Evolutionary conservation across 2,113 vertebrate species (phyloP).

Genomic region (Chiloscyllium plagiosum): DNA sequence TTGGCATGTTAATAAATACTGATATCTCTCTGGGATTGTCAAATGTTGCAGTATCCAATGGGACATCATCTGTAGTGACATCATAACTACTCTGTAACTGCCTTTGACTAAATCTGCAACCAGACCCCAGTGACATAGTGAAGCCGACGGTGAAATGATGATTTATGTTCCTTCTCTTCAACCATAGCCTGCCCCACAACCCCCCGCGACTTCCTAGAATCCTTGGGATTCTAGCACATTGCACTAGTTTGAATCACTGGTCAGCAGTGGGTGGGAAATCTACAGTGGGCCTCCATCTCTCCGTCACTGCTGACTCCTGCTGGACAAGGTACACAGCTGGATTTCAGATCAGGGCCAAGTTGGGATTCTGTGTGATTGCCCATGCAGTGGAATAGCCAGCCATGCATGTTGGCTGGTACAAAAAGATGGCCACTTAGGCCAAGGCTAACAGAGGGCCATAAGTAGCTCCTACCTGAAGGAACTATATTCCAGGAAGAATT

Average conservation of each 20-base stretch:
- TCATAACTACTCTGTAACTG: neutral
- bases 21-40: neutral
- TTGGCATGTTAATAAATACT: neutral
- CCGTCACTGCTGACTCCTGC: neutral
- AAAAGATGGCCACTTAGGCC: neutral
- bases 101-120: neutral
- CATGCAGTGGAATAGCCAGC: neutral
- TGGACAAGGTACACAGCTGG: neutral
- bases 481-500: neutral
- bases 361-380: neutral
- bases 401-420: neutral
- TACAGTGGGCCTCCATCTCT: neutral
- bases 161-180: neutral
- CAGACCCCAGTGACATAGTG: neutral
- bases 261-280: neutral
- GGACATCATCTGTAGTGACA: neutral
- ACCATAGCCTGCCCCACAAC: too few relatives aligned
- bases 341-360: neutral
- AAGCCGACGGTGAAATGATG: neutral
- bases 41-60: neutral
- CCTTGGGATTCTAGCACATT: neutral
- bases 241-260: neutral
- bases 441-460: neutral
- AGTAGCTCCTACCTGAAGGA: neutral
- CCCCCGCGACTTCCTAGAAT: neutral